Percentiles rank a stretch among this genome's conserved stretches.
Conservation (phyloP, 64 coral and sea anemone species). For the Actinia tenebrosa region DNA sequence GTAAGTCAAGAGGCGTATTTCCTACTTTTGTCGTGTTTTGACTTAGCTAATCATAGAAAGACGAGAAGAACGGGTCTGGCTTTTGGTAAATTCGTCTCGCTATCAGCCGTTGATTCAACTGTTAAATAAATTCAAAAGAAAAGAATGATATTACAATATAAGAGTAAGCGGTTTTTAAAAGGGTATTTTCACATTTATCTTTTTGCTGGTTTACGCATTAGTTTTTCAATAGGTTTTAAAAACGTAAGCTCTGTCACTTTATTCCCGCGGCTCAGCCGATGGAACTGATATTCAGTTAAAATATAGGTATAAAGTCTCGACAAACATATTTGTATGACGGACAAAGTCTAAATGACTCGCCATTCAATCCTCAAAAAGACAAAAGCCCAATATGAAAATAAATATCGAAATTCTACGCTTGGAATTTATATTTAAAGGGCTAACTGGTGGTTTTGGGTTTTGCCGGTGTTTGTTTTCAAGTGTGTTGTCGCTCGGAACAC, state of each 20-base stretch:
- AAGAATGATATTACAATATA: not conserved
- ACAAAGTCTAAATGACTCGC: not conserved
- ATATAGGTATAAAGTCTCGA: not conserved
- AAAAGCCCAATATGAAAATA: slow-evolving; percentile 13
- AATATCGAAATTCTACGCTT: not conserved
- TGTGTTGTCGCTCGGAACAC: not conserved
- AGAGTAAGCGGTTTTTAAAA: not conserved
- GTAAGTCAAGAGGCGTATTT: not conserved
- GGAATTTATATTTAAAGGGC: slow-evolving; percentile 9
- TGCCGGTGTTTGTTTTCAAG: slow-evolving; percentile 2
- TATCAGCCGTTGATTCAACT: not conserved
- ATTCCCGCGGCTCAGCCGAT: not conserved
- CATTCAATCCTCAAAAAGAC: not conserved
- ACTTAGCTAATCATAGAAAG: not conserved
- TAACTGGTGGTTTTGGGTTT: not conserved
- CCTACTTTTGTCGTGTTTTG: not conserved
- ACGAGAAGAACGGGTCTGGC: not conserved
- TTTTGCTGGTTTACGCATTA: not conserved
- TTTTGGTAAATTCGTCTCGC: not conserved
- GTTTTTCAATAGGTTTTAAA: slow-evolving; percentile 1
- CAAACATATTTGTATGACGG: not conserved
- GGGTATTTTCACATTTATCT: not conserved
- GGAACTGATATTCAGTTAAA: not conserved
- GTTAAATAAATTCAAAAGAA: not conserved
- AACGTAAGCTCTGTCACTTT: not conserved